A percentile compares a stretch with the other conserved stretches of the same genome.
Conservation (phyloP, 2,888 invertebrate species). For the Melikaiella ostensackeni region DNA sequence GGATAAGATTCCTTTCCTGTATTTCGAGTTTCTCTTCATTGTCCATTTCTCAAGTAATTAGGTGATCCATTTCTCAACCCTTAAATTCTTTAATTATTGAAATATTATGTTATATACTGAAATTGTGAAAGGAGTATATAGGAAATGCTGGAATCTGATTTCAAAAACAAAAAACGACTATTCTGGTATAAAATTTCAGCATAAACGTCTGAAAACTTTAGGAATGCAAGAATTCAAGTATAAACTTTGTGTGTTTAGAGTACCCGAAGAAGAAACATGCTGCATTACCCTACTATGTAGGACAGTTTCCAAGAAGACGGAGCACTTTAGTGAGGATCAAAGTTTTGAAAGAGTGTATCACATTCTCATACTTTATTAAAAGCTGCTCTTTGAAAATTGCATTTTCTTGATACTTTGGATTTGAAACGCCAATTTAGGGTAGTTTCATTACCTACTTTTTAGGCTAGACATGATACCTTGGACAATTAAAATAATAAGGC, state of each 20-base stretch:
- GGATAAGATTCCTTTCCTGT: conserved; percentile 61
- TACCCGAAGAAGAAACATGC: not conserved
- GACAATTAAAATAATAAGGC: too few species aligned
- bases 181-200: not conserved
- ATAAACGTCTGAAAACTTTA: conserved; percentile 2
- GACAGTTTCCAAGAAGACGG: not conserved
- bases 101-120: not conserved
- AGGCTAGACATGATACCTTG: too few species aligned
- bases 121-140: not conserved
- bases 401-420: not conserved
- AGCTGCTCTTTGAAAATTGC: not conserved
- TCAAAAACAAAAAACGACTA: not conserved
- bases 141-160: not conserved
- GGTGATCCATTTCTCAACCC: not conserved
- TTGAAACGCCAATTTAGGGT: not conserved
- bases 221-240: not conserved
- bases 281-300: conserved; percentile 5
- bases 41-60: conserved; percentile 1
- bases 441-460: not conserved
- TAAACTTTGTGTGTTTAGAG: conserved; percentile 11
- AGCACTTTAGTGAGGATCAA: conserved; percentile 17
- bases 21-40: conserved; percentile 18
- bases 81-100: not conserved
- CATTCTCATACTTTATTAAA: conserved; percentile 20
- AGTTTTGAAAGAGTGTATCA: conserved; percentile 17